Base-by-base conservation (phyloP, 2,113 vertebrate species). In the Pedionomus torquatus region DNA sequence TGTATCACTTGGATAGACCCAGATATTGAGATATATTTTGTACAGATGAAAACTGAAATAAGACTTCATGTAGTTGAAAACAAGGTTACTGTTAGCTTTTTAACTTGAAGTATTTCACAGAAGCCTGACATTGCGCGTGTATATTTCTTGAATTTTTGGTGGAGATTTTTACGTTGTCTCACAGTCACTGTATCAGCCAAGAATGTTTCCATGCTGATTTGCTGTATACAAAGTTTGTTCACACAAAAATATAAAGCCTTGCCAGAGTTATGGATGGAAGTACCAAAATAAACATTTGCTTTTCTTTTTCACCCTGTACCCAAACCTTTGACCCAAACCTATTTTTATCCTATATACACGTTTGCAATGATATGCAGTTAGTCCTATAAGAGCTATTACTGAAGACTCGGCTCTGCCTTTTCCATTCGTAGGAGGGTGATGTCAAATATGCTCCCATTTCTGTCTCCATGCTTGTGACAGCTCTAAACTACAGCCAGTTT, bases 401-500 rank as follows among this genome's bases (percentile, higher is more conserved):
- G 95, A 96, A 96, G 89, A 93, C 79, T 96, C 87, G 69, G 58
- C 72, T 98, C 92, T 98, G 97, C 87, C 92, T 97, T 97, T 97
- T 94, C 97, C 97, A 76, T 97, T 96, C 98, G 96, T 88, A 96
- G 95, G 97, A 74, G 83, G 90, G 91, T 93, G 95, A 97, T 98
- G 97, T 97, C 96, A 98, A 97, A 98, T 97, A 98, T 65, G 95
- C 96, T 98, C 97, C 97, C 93, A 95, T 98, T 98, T 98, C 96
- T 90, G 96, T 95, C 95, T 97, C 96, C 96, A 87, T 52, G 95
- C 41, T 55, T 97, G 96, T 97, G 98, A 98, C 97, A 98, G 98
- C 97, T 97, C 96, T 97, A 98, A 98, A 98, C 98, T 98, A 97
- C 92, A 98, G 98, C 97, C 97, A 98, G 97, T 98, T 98, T 98